Evolutionary conservation across 2,888 invertebrate species (phyloP).

Genomic region (Eupeodes luniger): DNA sequence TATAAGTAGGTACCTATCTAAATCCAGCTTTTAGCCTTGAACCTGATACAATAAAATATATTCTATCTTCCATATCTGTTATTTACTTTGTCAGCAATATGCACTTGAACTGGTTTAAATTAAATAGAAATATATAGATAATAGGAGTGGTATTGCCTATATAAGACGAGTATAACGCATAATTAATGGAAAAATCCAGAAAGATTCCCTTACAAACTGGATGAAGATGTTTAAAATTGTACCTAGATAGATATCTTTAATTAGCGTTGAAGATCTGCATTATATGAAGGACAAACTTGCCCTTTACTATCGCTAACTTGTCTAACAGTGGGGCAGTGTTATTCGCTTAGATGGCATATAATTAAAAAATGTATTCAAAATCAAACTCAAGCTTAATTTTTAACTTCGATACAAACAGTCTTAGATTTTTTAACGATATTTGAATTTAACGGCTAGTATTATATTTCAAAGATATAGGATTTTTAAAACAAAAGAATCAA

Average conservation of each 20-base stretch:
- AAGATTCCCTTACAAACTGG: not conserved
- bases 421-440: too few relatives aligned
- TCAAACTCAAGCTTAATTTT: too few relatives aligned
- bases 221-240: not conserved
- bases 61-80: constrained; percentile 8
- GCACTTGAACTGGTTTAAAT: constrained; percentile 53
- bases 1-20: too few relatives aligned
- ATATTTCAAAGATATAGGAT: too few relatives aligned
- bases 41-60: constrained; percentile 13
- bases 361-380: not conserved
- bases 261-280: constrained; percentile 44
- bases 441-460: too few relatives aligned
- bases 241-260: not conserved
- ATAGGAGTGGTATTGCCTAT: not conserved
- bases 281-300: constrained; percentile 39
- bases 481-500: too few relatives aligned
- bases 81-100: not conserved
- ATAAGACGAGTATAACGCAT: not conserved
- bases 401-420: too few relatives aligned
- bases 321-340: not conserved
- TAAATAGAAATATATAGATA: constrained; percentile 35
- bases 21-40: constrained; percentile 51
- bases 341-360: not conserved
- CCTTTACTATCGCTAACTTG: not conserved
- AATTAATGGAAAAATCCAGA: constrained; percentile 32